Evolutionary conservation across 1,140 invertebrate species (phyloP), one percentile per base, ranked within the genome.

Genomic region (Saccostrea echinata): DNA sequence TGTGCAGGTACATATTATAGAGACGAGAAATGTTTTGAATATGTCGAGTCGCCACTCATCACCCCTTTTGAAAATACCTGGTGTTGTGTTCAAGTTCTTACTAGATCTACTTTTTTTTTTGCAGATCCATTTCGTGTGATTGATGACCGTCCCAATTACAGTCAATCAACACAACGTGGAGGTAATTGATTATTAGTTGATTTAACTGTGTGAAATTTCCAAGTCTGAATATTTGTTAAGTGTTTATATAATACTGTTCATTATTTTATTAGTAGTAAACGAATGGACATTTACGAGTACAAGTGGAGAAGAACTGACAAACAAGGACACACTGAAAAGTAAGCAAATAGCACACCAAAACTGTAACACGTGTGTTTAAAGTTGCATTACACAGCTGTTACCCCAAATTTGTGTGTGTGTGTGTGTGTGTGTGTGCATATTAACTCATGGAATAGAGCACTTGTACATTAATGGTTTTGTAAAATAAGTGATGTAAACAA

Each of bases 161-260:
- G 57, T 61, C 57, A 61, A 24, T 61, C 57, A 61, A 61, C 57
- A 61, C 57, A 61, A 61, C 57, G 57, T 61, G 57, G 57, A 61
- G 57, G 57, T 61, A 61, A 61, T 61, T 61, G 57, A n/a, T 61
- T 61, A 61, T 61, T n/a, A 61, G 57, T 61, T 61, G 57, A 61
- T 61, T 24, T n/a, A 61, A 61, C 57, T 18, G 18, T 61, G 57
- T 61, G 57, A 61, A 61, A 61, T 61, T 21, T 61, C 57, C 24
- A 61, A 21, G 3, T 61, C 21, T 61, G 18, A 61, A 61, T 61
- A 61, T 61, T 61, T 61, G 57, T 61, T 61, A 61, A 61, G 57
- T 61, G 57, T 61, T 61, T n/a, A 61, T 61, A 61, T 61, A 61
- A 61, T 61, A 61, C 57, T 61, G 57, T 24, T 61, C 24, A 61